Conservation (phyloP, 2,113 vertebrate species). For the Brachypodius melanocephalos region DNA sequence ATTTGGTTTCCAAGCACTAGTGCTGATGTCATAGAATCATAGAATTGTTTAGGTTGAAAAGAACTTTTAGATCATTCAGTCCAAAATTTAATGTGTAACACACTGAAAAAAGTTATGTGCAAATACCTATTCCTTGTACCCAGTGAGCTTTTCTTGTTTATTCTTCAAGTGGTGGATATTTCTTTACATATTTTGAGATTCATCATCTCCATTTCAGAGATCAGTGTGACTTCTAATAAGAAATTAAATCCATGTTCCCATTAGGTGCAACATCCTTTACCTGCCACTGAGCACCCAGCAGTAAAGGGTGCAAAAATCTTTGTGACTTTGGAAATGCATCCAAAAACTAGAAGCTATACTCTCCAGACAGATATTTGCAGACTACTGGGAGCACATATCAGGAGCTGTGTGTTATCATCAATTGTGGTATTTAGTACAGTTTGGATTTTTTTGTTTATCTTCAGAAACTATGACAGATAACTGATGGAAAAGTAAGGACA, state of each 20-base stretch:
- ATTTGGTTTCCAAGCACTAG: background rate
- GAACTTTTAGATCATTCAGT: background rate
- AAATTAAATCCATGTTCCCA: background rate
- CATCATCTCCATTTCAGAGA: background rate
- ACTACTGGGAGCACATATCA: background rate
- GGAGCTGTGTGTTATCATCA: background rate
- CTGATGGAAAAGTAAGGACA: background rate
- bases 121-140: background rate
- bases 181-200: background rate
- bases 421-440: background rate
- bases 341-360: background rate
- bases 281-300: conserved; percentile 3
- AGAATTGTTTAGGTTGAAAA: background rate
- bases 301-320: background rate
- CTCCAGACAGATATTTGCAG: background rate
- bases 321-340: background rate
- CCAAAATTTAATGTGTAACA: background rate
- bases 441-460: background rate
- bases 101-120: background rate
- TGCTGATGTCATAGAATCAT: background rate
- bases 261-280: conserved; percentile 1
- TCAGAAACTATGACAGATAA: background rate
- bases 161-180: background rate
- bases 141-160: background rate
- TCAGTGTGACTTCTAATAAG: background rate